A percentile compares a stretch with the other conserved stretches of the same genome.
Evolutionary conservation across 2,797 vertebrate genomes (phyloP).

Genomic region (Diplodus sargus): DNA sequence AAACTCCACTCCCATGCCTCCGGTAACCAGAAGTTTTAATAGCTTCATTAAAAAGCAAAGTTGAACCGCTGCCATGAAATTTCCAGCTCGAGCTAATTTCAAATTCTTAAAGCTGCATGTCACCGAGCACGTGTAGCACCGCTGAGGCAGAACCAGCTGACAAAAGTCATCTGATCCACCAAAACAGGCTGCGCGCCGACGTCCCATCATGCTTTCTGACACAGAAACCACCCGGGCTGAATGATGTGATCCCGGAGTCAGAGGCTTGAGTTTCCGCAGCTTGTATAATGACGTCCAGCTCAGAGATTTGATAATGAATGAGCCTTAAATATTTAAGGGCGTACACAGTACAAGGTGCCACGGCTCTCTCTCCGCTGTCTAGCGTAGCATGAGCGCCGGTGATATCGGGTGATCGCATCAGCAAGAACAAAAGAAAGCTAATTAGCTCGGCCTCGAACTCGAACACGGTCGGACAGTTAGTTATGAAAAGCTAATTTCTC

Average conservation of each 20-base stretch:
- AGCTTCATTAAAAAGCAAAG: slow-evolving; percentile 37
- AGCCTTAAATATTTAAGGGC: slow-evolving; percentile 78
- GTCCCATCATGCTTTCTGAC: slow-evolving; percentile 73
- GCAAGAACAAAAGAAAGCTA: slow-evolving; percentile 75
- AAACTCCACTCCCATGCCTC: slow-evolving; percentile 13
- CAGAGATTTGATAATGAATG: slow-evolving; percentile 75
- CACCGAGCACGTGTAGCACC: slow-evolving; percentile 41
- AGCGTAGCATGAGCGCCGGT: slow-evolving; percentile 33
- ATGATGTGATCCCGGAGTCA: slow-evolving; percentile 56
- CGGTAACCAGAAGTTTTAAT: slow-evolving; percentile 56
- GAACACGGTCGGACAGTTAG: slow-evolving; percentile 58
- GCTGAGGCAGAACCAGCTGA: slow-evolving; percentile 52
- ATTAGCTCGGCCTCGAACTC: slow-evolving; percentile 68
- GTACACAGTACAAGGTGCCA: slow-evolving; percentile 71
- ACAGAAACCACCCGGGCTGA: slow-evolving; percentile 61
- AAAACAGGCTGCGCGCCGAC: slow-evolving; percentile 20
- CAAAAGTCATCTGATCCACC: slow-evolving; percentile 61
- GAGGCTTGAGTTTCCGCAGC: slow-evolving; percentile 72
- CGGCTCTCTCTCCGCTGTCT: slow-evolving; percentile 65
- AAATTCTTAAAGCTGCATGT: slow-evolving; percentile 40
- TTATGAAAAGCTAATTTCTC: slow-evolving; percentile 63
- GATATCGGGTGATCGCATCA: slow-evolving; percentile 75
- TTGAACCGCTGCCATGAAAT: slow-evolving; percentile 29
- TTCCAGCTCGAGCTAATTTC: slow-evolving; percentile 43
- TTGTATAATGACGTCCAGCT: slow-evolving; percentile 70